A percentile compares a stretch with the other conserved stretches of the same genome.
These are phyloP conservation scores for Plectropomus leopardus DNA, from an alignment of 2,113 vertebrate genomes.

Conservation along the genomic window DNA sequence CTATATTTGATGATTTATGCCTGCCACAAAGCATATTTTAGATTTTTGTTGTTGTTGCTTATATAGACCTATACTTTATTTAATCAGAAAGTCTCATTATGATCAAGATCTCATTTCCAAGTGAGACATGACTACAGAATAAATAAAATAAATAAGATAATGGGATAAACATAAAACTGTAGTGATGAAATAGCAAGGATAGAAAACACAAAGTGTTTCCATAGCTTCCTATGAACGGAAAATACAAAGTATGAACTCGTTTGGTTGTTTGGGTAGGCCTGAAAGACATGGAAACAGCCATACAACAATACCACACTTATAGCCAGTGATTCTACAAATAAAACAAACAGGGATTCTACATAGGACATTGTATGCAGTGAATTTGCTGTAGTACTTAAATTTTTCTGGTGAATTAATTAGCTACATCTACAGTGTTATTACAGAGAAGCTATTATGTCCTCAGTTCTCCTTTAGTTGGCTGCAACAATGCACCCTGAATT, in stretches of 20 bases:
- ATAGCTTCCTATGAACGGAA: background rate
- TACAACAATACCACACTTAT: background rate
- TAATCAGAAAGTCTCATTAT: too few relatives aligned
- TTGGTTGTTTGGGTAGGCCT: background rate
- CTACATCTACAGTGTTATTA: background rate
- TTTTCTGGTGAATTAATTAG: background rate
- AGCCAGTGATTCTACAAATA: background rate
- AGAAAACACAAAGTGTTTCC: too few relatives aligned
- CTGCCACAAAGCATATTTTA: too few relatives aligned
- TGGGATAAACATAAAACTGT: too few relatives aligned
- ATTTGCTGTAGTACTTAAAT: background rate
- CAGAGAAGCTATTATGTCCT: background rate
- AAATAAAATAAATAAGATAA: too few relatives aligned
- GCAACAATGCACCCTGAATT: constrained; percentile 40
- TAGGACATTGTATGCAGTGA: background rate
- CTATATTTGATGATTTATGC: too few relatives aligned
- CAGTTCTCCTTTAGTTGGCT: constrained; percentile 34
- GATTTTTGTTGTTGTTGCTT: too few relatives aligned
- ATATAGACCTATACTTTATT: too few relatives aligned
- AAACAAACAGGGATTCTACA: background rate
- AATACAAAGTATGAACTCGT: background rate
- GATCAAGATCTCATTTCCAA: too few relatives aligned
- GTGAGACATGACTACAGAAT: too few relatives aligned
- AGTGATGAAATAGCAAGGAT: too few relatives aligned
- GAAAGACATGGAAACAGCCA: background rate